A percentile compares a stretch with the other conserved stretches of the same genome.
These are phyloP conservation scores for Bombus turneri DNA, from an alignment of 1,140 invertebrate genomes.

Conservation along the genomic window DNA sequence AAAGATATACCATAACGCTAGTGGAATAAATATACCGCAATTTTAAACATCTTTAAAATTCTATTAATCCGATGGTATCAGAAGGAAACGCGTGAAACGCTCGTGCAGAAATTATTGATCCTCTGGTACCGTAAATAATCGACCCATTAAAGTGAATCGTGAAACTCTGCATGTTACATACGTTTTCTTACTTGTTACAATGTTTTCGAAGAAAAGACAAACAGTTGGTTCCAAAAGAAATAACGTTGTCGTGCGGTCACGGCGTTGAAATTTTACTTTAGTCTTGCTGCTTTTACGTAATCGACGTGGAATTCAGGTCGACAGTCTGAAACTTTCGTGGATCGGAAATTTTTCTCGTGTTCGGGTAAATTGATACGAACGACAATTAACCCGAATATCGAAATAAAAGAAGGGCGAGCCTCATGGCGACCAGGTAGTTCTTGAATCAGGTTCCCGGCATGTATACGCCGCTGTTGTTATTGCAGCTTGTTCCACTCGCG, in stretches of 20 bases:
- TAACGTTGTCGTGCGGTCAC: conserved; percentile 17
- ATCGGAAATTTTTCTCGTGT: conserved; percentile 56
- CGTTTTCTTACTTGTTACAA: background rate
- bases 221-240: background rate
- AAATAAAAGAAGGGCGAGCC: conserved; percentile 55
- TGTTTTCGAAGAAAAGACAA: background rate
- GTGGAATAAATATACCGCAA: no score
- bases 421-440: conserved; percentile 28
- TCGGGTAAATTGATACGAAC: conserved; percentile 56
- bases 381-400: conserved; percentile 59
- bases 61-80: background rate
- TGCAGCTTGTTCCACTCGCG: conserved; percentile 6
- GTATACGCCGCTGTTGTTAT: conserved; percentile 32
- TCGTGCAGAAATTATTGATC: background rate
- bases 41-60: background rate
- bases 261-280: conserved; percentile 29
- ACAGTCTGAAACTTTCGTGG: conserved; percentile 24
- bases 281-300: conserved; percentile 38
- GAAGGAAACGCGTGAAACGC: background rate
- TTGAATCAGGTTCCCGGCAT: conserved; percentile 30
- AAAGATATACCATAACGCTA: no score
- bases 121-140: no score
- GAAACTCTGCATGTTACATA: background rate
- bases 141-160: background rate
- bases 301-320: conserved; percentile 52